Percentiles rank a stretch among this genome's conserved stretches.
Conservation (phyloP, 2,888 invertebrate genomes). For the Cryptophagus acutangulus region DNA sequence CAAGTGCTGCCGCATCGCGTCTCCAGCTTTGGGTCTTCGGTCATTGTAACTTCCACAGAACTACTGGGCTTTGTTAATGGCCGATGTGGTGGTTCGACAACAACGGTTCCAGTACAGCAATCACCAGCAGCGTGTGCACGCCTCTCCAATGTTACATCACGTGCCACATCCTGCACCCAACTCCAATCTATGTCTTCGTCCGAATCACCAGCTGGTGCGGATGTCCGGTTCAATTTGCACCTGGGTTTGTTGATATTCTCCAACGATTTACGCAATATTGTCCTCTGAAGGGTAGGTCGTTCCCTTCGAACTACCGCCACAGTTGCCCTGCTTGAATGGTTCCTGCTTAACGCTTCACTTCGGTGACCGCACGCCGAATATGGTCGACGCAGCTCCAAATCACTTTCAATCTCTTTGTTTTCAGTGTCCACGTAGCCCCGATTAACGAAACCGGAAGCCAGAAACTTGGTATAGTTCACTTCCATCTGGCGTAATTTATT, state of each 20-base stretch:
- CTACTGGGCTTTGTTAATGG: slow-evolving; percentile 17
- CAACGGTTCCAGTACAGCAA: slow-evolving; percentile 41
- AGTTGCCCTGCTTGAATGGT: slow-evolving; percentile 26
- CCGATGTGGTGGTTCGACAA: slow-evolving; percentile 31
- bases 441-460: slow-evolving; percentile 34
- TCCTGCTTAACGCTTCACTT: slow-evolving; percentile 24
- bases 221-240: slow-evolving; percentile 33
- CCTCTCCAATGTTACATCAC: slow-evolving; percentile 30
- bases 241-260: slow-evolving; percentile 20
- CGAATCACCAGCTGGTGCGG: slow-evolving; percentile 31
- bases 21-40: slow-evolving; percentile 28
- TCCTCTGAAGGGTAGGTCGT: slow-evolving; percentile 17
- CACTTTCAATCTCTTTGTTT: slow-evolving; percentile 14
- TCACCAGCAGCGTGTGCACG: slow-evolving; percentile 38
- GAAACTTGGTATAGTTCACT: slow-evolving; percentile 36
- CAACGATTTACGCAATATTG: slow-evolving; percentile 8
- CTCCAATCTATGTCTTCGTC: slow-evolving; percentile 43
- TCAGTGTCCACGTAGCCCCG: slow-evolving; percentile 32
- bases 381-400: slow-evolving; percentile 9
- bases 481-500: slow-evolving; percentile 33
- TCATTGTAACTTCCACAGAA: slow-evolving; percentile 24
- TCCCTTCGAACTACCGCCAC: slow-evolving; percentile 28
- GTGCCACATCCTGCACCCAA: slow-evolving; percentile 39
- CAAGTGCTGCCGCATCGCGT: slow-evolving; percentile 41
- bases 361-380: slow-evolving; percentile 28